A percentile compares a stretch with the other conserved stretches of the same genome.
phyloP scores from a whole-genome alignment of 2,797 vertebrate species.

The Natrix natrix region DNA sequence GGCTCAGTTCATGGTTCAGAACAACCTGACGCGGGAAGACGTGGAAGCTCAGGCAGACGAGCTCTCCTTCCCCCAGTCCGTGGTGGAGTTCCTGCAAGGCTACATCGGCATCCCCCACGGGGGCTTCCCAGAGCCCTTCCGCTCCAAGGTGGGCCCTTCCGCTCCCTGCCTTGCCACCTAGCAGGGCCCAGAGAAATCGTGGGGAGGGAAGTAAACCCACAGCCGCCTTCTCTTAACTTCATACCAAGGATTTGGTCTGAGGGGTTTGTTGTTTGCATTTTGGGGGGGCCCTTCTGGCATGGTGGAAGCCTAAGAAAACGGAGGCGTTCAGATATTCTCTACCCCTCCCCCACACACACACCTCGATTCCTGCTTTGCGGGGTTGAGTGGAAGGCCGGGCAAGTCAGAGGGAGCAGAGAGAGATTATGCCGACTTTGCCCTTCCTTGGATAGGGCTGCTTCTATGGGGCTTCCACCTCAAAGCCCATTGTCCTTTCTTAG shows the following conservation, averaged over 20 bases:
- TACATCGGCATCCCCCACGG: conserved; percentile 87
- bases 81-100: conserved; percentile 94
- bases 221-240: not conserved
- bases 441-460: no score
- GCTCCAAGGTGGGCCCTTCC: conserved; percentile 78
- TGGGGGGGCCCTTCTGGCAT: not conserved
- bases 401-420: not conserved
- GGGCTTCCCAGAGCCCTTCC: conserved; percentile 91
- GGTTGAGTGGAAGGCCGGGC: not conserved
- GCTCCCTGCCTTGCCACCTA: no score
- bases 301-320: not conserved
- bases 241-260: not conserved
- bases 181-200: not conserved
- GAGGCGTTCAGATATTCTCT: not conserved
- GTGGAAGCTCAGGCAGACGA: conserved; percentile 88
- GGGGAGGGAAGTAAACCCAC: not conserved
- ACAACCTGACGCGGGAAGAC: conserved; percentile 80
- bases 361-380: not conserved
- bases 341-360: not conserved
- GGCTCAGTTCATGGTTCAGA: conserved; percentile 98
- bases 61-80: conserved; percentile 89
- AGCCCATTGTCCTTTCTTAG: conserved; percentile 59
- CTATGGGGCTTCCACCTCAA: not conserved
- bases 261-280: not conserved
- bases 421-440: not conserved